Evolutionary conservation across 2,888 invertebrate genomes (phyloP), one percentile per base, ranked within the genome.

Genomic region (Cosmorhoe ocellata): DNA sequence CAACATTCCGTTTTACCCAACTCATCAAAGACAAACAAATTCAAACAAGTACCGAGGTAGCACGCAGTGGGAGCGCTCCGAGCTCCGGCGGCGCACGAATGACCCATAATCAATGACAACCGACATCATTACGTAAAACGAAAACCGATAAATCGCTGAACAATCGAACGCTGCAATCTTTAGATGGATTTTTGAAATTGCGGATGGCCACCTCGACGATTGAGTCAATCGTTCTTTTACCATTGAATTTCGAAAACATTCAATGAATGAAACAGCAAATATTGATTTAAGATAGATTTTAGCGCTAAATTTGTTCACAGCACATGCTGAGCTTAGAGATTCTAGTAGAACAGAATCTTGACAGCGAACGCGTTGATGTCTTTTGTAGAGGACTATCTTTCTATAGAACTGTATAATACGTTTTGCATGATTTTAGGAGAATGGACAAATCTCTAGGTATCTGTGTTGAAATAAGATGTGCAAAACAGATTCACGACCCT

Each of bases 21-120:
- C 31, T 27, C 40, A 45, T 40, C 34, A 32, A 32, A 38, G 18
- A 9, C 36, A 41, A 46, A 33, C 41, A 34, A 40, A 50, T 37
- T 40, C 7, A 31, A 33, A 56, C 37, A 39, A 46, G 46, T 41
- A 42, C 33, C 50, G 42, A 18, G 34, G 34, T n/a, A 24, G 64
- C 67, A 68, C 66, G 65, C 71, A 69, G 66, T 66, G 59, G 64
- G 66, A 53, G 50, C 61, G 64, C 72, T 67, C 56, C 57, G 47
- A 66, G 33, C 63, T 1, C 8, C 22, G 7, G 14, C 9, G 18
- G 18, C 31, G 67, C 73, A 69, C 70, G 73, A 75, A 68, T 66
- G 66, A 67, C 65, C 72, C 67, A 71, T 69, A 72, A 76, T 72
- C 74, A 69, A 61, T 70, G 76, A 76, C 76, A 76, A 66, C 63